Conservation (phyloP, 92 coral and sea anemone genomes). For the Umimayanthus kanabou region DNA sequence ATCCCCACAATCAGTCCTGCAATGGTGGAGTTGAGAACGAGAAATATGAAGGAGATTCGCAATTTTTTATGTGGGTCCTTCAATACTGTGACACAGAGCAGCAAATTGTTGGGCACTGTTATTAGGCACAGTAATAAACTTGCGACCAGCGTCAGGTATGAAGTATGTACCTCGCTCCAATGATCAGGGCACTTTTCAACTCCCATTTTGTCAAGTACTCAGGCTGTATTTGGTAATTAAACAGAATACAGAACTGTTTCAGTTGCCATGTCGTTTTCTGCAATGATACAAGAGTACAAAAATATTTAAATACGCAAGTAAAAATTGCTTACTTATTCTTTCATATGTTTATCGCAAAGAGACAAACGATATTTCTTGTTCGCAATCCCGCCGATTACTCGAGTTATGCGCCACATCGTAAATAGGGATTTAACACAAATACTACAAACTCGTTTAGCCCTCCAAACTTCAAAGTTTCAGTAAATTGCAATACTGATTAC, state of each 20-base stretch:
- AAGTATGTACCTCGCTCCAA: slow-evolving; percentile 9
- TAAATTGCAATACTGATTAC: background rate
- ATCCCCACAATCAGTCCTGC: slow-evolving; percentile 23
- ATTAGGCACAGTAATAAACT: background rate
- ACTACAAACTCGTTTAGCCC: background rate
- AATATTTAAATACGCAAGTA: too few species aligned
- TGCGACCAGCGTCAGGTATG: slow-evolving; percentile 4
- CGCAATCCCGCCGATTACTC: background rate
- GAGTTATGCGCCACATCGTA: background rate
- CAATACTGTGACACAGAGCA: slow-evolving; percentile 12
- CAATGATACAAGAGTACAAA: background rate
- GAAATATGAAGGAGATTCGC: slow-evolving; percentile 18
- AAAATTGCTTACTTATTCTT: background rate
- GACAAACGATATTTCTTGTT: too few species aligned
- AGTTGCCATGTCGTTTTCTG: background rate
- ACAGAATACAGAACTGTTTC: background rate
- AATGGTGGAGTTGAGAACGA: slow-evolving; percentile 10
- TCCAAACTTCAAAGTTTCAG: background rate
- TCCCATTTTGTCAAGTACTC: background rate
- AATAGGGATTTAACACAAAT: background rate
- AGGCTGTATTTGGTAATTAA: background rate
- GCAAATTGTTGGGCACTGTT: slow-evolving; percentile 8
- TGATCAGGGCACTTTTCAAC: background rate
- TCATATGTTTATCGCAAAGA: background rate
- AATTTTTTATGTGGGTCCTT: slow-evolving; percentile 12